Conservation (phyloP, 2,113 vertebrate genomes). For the Syngnathus scovelli region DNA sequence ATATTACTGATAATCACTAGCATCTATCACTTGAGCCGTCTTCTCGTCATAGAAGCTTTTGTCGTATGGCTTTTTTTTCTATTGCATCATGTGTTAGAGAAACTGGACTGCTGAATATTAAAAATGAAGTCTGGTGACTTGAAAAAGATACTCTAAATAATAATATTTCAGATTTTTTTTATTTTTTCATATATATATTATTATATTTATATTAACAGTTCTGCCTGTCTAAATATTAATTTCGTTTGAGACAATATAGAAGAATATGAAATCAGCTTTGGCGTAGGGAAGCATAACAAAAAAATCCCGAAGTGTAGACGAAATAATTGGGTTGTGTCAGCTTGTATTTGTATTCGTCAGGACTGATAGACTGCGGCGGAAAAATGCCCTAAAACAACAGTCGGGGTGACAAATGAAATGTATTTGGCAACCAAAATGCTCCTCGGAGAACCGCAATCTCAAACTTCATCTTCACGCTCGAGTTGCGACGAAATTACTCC, state of each 20-base stretch:
- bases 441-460: background rate
- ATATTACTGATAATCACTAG: background rate
- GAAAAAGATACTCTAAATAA: slow-evolving; percentile 4
- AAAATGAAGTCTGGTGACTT: slow-evolving; percentile 19
- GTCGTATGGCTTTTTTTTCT: background rate
- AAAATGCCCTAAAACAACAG: background rate
- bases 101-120: background rate
- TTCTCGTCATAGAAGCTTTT: background rate
- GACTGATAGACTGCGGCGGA: background rate
- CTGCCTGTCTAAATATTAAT: too few relatives aligned
- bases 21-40: background rate
- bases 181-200: too few relatives aligned
- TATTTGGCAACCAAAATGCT: background rate
- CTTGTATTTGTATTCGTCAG: slow-evolving; percentile 8
- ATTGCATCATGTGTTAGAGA: background rate
- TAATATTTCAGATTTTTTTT: background rate
- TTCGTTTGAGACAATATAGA: too few relatives aligned
- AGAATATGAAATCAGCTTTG: background rate
- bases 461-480: background rate
- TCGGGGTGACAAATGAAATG: background rate
- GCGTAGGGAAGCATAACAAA: slow-evolving; percentile 23
- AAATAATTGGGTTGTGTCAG: background rate
- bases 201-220: too few relatives aligned
- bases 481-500: background rate
- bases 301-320: background rate